Base-by-base conservation (phyloP, 2,113 vertebrate genomes). In the Anser brachyrhynchus region DNA sequence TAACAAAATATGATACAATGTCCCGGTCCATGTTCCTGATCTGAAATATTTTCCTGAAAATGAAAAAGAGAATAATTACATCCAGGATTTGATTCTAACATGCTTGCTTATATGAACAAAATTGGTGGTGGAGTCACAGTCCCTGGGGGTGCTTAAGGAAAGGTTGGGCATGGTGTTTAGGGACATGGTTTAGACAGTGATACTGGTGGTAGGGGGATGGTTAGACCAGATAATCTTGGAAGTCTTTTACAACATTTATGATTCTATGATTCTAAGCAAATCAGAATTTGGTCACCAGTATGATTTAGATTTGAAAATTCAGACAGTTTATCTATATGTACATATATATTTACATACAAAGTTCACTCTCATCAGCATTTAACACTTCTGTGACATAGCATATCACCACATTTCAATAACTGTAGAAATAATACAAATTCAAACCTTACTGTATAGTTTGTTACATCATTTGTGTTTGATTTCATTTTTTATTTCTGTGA, bases 1-100 rank as follows among this genome's bases (percentile, higher is more conserved):
- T 72, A 66, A n/a, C 0, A 28, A 76, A 70, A 14, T 8, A 28
- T 2, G 5, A 9, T 8, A 57, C 2, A 8, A 2, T n/a, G 7
- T 31, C 16, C n/a, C 12, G 4, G 12, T n/a, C 22, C 20, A 46
- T 51, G 9, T 33, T 52, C 2, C 8, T 20, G 6, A 6, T 4
- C 2, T 44, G 33, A 74, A 39, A 41, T 4, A 44, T 1, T 21
- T 6, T 9, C 5, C 1, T 5, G 10, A 10, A 4, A 9, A 23
- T 7, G 44, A 9, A 5, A 7, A 4, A 33, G 12, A 21, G 31
- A 6, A 22, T 3, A 9, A 51, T 13, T 6, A 13, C 2, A 8
- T 8, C 1, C 13, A 9, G 2, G 37, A 20, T 66, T 78, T 58
- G 2, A 44, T 46, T 85, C 23, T 65, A 26, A 31, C 31, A 44